Percentiles rank a stretch among this genome's conserved stretches.
Evolutionary conservation across 2,797 vertebrate species (phyloP).

Genomic region (Dermochelys coriacea): DNA sequence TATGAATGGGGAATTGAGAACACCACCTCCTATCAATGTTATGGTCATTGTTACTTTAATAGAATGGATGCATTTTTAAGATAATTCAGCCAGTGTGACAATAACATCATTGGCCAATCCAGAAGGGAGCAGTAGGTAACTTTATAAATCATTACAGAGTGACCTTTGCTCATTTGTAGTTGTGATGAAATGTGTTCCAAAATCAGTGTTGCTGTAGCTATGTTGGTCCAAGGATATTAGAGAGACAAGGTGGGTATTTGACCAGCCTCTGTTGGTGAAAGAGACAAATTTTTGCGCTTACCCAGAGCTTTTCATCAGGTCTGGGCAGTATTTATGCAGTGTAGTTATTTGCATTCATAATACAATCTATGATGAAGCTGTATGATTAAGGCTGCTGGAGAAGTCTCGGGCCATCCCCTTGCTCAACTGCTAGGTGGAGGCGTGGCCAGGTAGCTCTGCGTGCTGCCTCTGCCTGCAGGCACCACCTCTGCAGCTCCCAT

Average conservation of each 20-base stretch:
- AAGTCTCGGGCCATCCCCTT: no score
- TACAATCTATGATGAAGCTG: not conserved
- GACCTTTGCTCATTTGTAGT: not conserved
- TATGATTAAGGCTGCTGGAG: not conserved
- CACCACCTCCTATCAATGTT: not conserved
- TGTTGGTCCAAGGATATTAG: not conserved
- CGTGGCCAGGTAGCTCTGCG: no score
- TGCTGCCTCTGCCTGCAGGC: no score
- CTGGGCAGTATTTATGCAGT: not conserved
- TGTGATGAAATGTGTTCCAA: not conserved
- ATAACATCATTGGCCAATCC: not conserved
- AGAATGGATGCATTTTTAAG: not conserved
- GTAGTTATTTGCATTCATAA: not conserved
- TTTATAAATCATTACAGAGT: not conserved
- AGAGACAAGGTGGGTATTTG: not conserved
- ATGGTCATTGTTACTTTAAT: not conserved
- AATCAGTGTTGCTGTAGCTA: not conserved
- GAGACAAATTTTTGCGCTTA: not conserved
- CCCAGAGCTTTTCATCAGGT: not conserved
- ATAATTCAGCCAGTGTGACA: not conserved
- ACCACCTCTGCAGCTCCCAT: no score
- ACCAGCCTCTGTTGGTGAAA: not conserved
- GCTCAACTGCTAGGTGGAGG: no score
- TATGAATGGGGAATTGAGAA: not conserved
- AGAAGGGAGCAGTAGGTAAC: not conserved